Base-by-base conservation (phyloP, 2,888 invertebrate genomes). In the Acholoe squamosa region DNA sequence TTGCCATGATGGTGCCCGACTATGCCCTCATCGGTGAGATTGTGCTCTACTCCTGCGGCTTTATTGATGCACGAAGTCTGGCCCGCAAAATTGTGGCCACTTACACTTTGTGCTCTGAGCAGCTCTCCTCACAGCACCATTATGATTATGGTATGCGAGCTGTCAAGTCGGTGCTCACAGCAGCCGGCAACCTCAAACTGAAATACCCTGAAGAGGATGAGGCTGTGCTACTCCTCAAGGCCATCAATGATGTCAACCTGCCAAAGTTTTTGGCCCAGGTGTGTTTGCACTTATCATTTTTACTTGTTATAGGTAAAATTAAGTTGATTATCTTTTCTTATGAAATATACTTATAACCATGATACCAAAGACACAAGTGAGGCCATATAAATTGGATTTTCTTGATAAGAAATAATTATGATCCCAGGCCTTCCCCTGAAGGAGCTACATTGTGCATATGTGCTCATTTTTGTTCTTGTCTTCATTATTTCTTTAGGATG, bases 71-170 rank as follows among this genome's bases (percentile, higher is more conserved):
- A 61, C 94, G 95, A 93, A 95, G 97, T 92, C 93, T 96, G 93
- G 94, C 96, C 28, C 95, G 94, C 90, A 96, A 96, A 93, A 96
- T 96, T 92, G 96, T 96, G 71, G 96, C 96, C 28, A 95, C 95
- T 22, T 96, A 96, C 93, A 93, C 94, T 43, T 93, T 96, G 90
- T 96, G 96, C 93, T 96, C 96, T 5, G 96, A 96, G 92, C 96
- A 95, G 93, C 93, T 96, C 92, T 96, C 96, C 0, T 96, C 96
- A 7, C 96, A 96, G 92, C 96, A 96, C 92, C 96, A 96, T 92
- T 96, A 96, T 90, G 96, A 96, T 93, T 96, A 96, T 89, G 96
- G 98, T 90, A 96, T 96, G 96, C 93, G 96, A 91, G 96, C 96
- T 22, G 96, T 96, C 43, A 96, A 96, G 93, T 96, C 96, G 80